Evolutionary conservation across 2,888 invertebrate genomes (phyloP).

Genomic region (Melieria crassipennis): DNA sequence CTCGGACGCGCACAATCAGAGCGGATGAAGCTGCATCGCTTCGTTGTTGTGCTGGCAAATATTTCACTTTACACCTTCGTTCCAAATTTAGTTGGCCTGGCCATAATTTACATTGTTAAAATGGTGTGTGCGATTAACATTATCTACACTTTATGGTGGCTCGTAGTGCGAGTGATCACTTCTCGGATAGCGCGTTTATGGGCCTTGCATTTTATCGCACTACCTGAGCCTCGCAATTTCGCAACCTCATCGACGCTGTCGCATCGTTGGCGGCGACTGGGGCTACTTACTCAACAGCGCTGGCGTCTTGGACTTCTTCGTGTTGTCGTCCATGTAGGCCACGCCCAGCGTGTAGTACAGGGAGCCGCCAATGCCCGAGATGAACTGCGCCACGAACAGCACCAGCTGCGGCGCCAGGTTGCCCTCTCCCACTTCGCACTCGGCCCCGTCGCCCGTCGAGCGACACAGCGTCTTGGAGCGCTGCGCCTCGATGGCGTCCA

Average conservation of each 20-base stretch:
- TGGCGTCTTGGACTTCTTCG: constrained; percentile 79
- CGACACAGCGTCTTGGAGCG: constrained; percentile 71
- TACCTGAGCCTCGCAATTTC: too few species aligned
- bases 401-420: constrained; percentile 73
- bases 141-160: not conserved
- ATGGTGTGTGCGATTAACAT: not conserved
- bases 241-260: too few species aligned
- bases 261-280: not conserved
- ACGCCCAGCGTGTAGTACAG: constrained; percentile 76
- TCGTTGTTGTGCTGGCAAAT: not conserved
- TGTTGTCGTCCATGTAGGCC: constrained; percentile 80
- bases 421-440: constrained; percentile 68
- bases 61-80: constrained; percentile 11
- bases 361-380: constrained; percentile 77
- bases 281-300: constrained; percentile 72
- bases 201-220: too few species aligned
- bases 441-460: constrained; percentile 57
- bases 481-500: constrained; percentile 67
- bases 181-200: not conserved
- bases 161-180: too few species aligned
- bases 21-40: too few species aligned
- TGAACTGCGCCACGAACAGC: constrained; percentile 75
- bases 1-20: too few species aligned
- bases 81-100: constrained; percentile 5
- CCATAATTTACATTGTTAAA: not conserved